A percentile compares a stretch with the other conserved stretches of the same genome.
Conservation (phyloP, 2,888 invertebrate species). For the Cerastoderma edule region DNA sequence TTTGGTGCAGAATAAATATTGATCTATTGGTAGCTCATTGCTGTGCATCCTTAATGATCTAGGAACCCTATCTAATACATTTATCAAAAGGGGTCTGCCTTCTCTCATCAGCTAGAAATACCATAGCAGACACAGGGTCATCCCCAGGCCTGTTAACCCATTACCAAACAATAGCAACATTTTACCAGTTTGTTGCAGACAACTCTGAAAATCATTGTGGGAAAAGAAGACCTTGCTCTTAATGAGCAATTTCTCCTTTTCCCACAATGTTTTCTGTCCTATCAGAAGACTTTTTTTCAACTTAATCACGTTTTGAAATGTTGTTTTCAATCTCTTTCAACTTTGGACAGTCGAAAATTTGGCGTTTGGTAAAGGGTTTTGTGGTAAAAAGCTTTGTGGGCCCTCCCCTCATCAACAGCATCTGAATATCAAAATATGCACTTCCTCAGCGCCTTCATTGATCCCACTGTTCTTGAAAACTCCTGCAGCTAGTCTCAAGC, state of each 20-base stretch:
- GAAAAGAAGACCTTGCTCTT: not conserved
- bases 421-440: no score
- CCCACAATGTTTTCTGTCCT: slow-evolving; percentile 2
- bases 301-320: not conserved
- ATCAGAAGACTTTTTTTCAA: not conserved
- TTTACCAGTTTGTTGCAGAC: no score
- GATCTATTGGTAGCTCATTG: slow-evolving; percentile 19
- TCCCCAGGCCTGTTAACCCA: no score
- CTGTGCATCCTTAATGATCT: no score
- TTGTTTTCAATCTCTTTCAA: not conserved
- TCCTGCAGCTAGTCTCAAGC: no score
- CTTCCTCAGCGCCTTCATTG: no score
- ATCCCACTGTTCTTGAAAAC: no score
- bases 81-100: not conserved
- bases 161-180: no score
- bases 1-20: slow-evolving; percentile 12
- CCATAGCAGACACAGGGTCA: no score
- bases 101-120: no score
- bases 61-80: no score
- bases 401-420: no score
- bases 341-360: not conserved
- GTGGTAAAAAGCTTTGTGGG: not conserved
- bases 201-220: slow-evolving; percentile 4
- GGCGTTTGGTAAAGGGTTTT: not conserved
- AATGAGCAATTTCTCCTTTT: slow-evolving; percentile 7